These are phyloP conservation scores for Yponomeuta malinellus DNA, from an alignment of 2,888 invertebrate species.

Conservation along the genomic window DNA sequence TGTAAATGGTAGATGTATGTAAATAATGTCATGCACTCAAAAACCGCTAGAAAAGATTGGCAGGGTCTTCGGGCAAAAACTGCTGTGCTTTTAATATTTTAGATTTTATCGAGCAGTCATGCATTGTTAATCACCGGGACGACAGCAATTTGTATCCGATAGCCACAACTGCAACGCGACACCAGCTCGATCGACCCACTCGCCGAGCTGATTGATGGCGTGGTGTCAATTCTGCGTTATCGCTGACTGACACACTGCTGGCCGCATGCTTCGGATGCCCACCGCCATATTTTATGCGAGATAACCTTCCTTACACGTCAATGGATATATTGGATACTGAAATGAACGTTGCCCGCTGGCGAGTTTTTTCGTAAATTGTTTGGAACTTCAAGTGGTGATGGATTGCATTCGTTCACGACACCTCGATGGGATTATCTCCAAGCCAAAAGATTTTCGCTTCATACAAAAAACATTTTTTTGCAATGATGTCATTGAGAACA, in stretches of 20 bases:
- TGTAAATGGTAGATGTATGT: not conserved
- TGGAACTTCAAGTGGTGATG: not conserved
- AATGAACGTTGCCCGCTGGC: not conserved
- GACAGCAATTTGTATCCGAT: constrained; percentile 65
- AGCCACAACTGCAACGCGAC: constrained; percentile 65
- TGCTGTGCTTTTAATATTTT: not conserved
- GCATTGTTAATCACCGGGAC: constrained; percentile 53
- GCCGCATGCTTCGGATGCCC: constrained; percentile 22
- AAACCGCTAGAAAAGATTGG: not conserved
- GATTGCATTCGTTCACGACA: too few relatives aligned
- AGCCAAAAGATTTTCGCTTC: too few relatives aligned
- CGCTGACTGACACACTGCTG: constrained; percentile 45
- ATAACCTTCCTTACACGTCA: constrained; percentile 1
- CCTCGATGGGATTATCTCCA: too few relatives aligned
- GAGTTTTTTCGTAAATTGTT: not conserved
- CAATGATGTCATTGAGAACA: not conserved
- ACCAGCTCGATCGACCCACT: constrained; percentile 51
- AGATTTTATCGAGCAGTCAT: constrained; percentile 22
- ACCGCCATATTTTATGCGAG: not conserved
- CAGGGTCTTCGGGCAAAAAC: not conserved
- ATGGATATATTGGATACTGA: not conserved
- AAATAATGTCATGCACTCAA: not conserved
- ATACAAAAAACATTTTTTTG: not conserved
- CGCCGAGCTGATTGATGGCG: constrained; percentile 59
- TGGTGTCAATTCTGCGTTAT: constrained; percentile 61